Percentiles rank a stretch among this genome's conserved stretches.
Conservation (phyloP, 2,888 invertebrate species). For the Mythimna impura region DNA sequence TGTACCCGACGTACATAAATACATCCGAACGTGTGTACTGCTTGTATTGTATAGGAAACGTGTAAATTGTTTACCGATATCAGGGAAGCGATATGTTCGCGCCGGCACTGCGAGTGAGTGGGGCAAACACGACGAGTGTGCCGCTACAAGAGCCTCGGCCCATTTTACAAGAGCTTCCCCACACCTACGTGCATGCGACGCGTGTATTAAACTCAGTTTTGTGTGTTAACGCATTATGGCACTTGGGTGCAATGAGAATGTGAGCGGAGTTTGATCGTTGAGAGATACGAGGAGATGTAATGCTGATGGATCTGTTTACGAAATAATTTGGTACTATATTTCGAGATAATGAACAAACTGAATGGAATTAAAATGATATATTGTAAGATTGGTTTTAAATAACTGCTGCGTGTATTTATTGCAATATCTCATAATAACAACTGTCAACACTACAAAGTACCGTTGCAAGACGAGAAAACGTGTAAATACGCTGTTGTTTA, state of each 20-base stretch:
- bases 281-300: constrained; percentile 10
- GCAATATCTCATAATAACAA: constrained; percentile 3
- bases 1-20: constrained; percentile 63
- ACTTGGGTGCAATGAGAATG: constrained; percentile 42
- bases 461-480: constrained; percentile 32
- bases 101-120: constrained; percentile 66
- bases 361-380: constrained; percentile 7
- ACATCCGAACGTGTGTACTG: constrained; percentile 58
- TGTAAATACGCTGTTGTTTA: constrained; percentile 23
- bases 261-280: constrained; percentile 32
- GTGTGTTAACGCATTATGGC: constrained; percentile 49
- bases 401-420: constrained; percentile 27
- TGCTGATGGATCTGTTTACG: constrained; percentile 5
- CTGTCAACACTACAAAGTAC: constrained; percentile 25
- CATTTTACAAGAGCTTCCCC: constrained; percentile 63
- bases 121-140: constrained; percentile 67
- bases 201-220: constrained; percentile 53
- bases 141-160: constrained; percentile 63
- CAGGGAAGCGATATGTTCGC: constrained; percentile 71
- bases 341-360: constrained; percentile 27
- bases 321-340: constrained; percentile 10
- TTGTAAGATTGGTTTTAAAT: constrained; percentile 5
- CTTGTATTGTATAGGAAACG: constrained; percentile 68
- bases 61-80: constrained; percentile 77
- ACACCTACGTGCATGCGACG: constrained; percentile 59